Percentiles rank a stretch among this genome's conserved stretches.
phyloP scores from a whole-genome alignment of 2,888 invertebrate genomes.

The Pyrochroa serraticornis region DNA sequence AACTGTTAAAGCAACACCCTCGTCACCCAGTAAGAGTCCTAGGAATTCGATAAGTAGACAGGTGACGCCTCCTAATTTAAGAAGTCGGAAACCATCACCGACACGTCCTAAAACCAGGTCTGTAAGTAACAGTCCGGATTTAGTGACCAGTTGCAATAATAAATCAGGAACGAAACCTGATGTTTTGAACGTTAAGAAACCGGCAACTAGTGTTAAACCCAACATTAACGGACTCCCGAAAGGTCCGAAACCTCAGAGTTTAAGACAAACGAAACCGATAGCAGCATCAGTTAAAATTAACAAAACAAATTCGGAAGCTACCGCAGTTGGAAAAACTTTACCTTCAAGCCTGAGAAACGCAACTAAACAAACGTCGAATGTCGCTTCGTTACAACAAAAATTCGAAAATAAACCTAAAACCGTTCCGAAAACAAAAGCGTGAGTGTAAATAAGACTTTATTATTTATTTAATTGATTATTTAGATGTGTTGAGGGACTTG shows the following conservation, averaged over 20 bases:
- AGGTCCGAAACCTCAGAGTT: constrained; percentile 58
- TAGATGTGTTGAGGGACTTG: too few species aligned
- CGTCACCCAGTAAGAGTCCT: constrained; percentile 32
- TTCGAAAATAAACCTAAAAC: constrained; percentile 65
- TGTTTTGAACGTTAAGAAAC: constrained; percentile 61
- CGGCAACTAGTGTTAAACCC: constrained; percentile 51
- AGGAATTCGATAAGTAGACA: constrained; percentile 39
- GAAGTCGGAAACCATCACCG: constrained; percentile 53
- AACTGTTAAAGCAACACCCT: constrained; percentile 31
- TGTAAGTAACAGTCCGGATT: constrained; percentile 69
- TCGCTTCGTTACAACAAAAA: constrained; percentile 79
- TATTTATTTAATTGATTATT: not conserved
- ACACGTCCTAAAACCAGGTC: constrained; percentile 43
- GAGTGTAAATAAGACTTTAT: constrained; percentile 2
- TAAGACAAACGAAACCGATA: constrained; percentile 51
- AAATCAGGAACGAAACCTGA: constrained; percentile 68
- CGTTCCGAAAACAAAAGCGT: not conserved
- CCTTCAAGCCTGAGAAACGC: constrained; percentile 59
- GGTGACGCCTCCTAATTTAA: constrained; percentile 60
- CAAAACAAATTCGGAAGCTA: too few species aligned
- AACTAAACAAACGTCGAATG: constrained; percentile 68
- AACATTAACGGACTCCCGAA: constrained; percentile 52
- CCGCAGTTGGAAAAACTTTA: constrained; percentile 51
- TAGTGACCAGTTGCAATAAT: constrained; percentile 71
- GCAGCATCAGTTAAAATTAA: constrained; percentile 4